phyloP scores from a whole-genome alignment of 2,888 invertebrate genomes.

The Pandemis cinnamomeana region DNA sequence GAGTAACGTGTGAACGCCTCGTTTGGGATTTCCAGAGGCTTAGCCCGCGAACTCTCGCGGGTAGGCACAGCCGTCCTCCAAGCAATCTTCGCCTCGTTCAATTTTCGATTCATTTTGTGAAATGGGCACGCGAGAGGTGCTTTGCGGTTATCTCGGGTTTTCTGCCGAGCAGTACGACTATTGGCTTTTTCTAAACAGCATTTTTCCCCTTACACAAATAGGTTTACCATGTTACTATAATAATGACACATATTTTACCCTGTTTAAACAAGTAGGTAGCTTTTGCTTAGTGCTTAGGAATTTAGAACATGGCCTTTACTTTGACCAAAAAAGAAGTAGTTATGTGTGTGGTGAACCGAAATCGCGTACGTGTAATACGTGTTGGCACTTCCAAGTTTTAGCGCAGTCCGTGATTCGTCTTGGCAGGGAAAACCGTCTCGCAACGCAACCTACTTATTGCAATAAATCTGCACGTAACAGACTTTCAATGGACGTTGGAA shows the following conservation, averaged over 20 bases:
- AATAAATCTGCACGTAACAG: constrained; percentile 48
- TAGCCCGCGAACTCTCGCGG: neutral
- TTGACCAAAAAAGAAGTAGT: neutral
- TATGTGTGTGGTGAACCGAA: neutral
- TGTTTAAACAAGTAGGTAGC: neutral
- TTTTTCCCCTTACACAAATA: constrained; percentile 25
- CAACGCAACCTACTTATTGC: constrained; percentile 36
- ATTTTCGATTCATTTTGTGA: constrained; percentile 9
- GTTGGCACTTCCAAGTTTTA: neutral
- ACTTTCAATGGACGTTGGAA: constrained; percentile 49
- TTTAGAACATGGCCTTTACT: neutral
- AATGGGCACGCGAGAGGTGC: constrained; percentile 2
- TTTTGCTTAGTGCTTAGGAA: neutral
- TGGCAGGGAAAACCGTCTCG: constrained; percentile 45
- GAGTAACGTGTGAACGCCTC: constrained; percentile 17
- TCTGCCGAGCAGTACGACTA: constrained; percentile 14
- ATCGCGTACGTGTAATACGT: neutral
- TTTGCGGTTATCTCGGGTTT: constrained; percentile 40
- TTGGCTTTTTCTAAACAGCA: constrained; percentile 11
- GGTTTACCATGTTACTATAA: constrained; percentile 7
- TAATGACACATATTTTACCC: neutral
- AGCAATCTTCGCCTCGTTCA: constrained; percentile 18
- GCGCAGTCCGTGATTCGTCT: neutral
- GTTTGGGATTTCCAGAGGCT: constrained; percentile 24
- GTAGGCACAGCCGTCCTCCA: neutral